Conservation (phyloP, 1,140 invertebrate species). For the Lineus longissimus region DNA sequence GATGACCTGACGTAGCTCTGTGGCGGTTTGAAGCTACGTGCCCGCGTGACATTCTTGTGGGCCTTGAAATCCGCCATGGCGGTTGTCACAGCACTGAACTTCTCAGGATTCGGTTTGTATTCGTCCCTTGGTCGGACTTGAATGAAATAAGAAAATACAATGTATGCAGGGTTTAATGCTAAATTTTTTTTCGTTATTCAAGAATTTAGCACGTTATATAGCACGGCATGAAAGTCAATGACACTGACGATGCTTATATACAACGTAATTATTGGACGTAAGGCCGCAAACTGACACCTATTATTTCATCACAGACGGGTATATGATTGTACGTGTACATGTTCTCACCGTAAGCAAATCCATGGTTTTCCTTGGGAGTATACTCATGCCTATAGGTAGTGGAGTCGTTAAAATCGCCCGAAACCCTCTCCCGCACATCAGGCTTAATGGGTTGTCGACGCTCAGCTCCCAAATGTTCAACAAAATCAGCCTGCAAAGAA, state of each 20-base stretch:
- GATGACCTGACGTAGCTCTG: background rate
- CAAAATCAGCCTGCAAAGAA: background rate
- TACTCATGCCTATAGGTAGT: background rate
- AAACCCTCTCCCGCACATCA: background rate
- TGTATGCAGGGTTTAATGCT: too few species aligned
- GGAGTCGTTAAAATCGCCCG: background rate
- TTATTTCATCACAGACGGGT: background rate
- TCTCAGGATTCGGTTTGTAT: background rate
- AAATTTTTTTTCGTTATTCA: too few species aligned
- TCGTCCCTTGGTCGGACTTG: background rate
- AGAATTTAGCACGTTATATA: too few species aligned
- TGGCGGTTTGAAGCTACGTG: background rate
- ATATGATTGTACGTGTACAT: background rate
- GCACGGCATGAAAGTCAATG: too few species aligned
- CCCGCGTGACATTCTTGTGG: background rate
- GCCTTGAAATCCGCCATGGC: slow-evolving; percentile 4
- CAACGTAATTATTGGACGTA: background rate
- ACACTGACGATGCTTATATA: too few species aligned
- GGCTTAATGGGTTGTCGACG: background rate
- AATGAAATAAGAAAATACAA: too few species aligned
- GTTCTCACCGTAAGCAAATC: too few species aligned
- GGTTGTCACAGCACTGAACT: background rate
- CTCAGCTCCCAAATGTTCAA: background rate
- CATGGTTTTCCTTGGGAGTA: background rate
- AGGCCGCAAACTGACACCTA: background rate